Percentiles rank a stretch among this genome's conserved stretches.
Conservation (phyloP, 2,888 invertebrate genomes). For the Metacarcinus magister region DNA sequence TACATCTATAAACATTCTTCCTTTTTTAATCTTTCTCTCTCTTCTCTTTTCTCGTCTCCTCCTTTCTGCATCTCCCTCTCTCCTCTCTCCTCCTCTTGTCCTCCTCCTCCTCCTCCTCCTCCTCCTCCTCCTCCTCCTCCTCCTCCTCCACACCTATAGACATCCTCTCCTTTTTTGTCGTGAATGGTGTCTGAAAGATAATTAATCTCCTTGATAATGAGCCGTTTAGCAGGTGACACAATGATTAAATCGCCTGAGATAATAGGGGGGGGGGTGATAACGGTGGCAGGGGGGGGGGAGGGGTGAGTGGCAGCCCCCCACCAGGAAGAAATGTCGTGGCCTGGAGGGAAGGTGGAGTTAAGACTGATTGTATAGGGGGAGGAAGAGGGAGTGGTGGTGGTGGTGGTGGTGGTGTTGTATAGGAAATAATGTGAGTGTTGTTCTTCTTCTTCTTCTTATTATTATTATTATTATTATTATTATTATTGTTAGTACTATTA, state of each 20-base stretch:
- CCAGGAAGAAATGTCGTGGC: background rate
- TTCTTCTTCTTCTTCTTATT: too few relatives aligned
- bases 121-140: too few relatives aligned
- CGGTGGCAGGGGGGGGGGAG: background rate
- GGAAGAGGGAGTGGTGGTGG: background rate
- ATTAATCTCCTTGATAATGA: background rate
- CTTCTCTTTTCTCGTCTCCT: background rate
- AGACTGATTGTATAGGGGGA: too few relatives aligned
- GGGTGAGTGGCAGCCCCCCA: background rate
- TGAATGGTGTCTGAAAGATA: background rate
- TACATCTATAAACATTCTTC: too few relatives aligned
- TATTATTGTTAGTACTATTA: background rate
- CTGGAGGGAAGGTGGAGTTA: background rate
- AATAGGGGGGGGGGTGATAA: background rate
- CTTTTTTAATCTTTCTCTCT: background rate
- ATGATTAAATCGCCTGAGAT: constrained; percentile 15
- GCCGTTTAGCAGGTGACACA: constrained; percentile 27
- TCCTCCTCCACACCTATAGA: background rate
- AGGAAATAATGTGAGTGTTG: too few relatives aligned
- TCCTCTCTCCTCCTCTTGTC: background rate
- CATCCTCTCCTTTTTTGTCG: background rate
- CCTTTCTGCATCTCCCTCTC: background rate
- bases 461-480: background rate
- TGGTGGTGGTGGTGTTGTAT: too few relatives aligned
- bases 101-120: background rate